These are phyloP conservation scores for Rhinogobio ventralis DNA, from an alignment of 2,797 vertebrate genomes.

Conservation along the genomic window DNA sequence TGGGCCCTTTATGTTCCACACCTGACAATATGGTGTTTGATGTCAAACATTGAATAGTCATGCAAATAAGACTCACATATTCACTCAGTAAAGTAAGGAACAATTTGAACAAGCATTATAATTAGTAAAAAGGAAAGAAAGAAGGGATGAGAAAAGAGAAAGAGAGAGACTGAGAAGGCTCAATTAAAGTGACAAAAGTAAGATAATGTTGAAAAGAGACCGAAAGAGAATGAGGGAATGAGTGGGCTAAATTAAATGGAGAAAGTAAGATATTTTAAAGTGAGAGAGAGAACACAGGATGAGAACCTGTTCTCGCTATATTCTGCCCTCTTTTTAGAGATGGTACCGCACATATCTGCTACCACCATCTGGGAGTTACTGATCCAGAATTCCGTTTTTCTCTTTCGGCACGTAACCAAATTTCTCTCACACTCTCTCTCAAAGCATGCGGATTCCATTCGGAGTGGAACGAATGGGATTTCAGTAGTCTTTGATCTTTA, in stretches of 20 bases:
- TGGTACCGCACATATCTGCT: constrained; percentile 68
- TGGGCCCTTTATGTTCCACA: background rate
- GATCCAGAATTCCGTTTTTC: constrained; percentile 70
- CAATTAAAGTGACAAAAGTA: constrained; percentile 33
- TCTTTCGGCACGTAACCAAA: constrained; percentile 56
- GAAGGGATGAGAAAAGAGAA: background rate
- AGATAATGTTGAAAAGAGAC: constrained; percentile 16
- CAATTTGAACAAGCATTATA: background rate
- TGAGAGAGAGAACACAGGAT: background rate
- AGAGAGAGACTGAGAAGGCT: background rate
- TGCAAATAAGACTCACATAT: constrained; percentile 2
- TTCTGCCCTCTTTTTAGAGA: constrained; percentile 64
- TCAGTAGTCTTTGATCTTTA: constrained; percentile 80
- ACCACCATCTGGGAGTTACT: constrained; percentile 73
- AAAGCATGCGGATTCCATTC: constrained; percentile 71
- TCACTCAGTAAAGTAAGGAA: constrained; percentile 11
- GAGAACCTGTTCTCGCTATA: constrained; percentile 5
- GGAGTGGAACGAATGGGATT: constrained; percentile 79
- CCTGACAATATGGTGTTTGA: constrained; percentile 1
- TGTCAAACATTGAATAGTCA: background rate
- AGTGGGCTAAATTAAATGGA: background rate
- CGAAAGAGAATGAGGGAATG: background rate
- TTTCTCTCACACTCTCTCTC: constrained; percentile 57
- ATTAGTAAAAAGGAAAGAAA: background rate
- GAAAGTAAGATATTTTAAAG: constrained; percentile 20